Conservation (phyloP, 2,888 invertebrate species). For the Bombyx huttoni region DNA sequence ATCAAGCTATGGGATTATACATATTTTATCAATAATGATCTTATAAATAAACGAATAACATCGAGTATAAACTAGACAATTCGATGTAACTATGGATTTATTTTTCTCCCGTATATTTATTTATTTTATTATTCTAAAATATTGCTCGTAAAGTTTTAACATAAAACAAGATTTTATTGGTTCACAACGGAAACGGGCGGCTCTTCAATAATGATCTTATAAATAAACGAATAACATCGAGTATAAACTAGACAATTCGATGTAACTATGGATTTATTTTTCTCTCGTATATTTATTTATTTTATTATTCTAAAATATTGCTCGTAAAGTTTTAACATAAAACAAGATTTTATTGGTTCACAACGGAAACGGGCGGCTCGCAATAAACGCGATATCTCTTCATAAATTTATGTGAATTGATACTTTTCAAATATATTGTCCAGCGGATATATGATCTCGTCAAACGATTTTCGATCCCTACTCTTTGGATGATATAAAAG, state of each 20-base stretch:
- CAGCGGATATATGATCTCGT: conserved; percentile 11
- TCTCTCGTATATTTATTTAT: conserved; percentile 40
- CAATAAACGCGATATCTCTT: conserved; percentile 49
- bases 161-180: conserved; percentile 57
- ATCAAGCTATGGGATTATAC: too few relatives aligned
- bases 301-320: conserved; percentile 50
- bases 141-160: conserved; percentile 52
- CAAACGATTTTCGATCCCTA: conserved; percentile 10
- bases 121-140: conserved; percentile 50
- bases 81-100: conserved; percentile 31
- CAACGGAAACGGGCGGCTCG: conserved; percentile 34
- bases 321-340: conserved; percentile 55
- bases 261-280: conserved; percentile 30
- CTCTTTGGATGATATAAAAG: neutral
- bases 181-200: conserved; percentile 34
- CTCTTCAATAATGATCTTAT: too few relatives aligned
- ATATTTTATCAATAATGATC: too few relatives aligned
- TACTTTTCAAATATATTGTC: conserved; percentile 33
- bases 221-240: neutral
- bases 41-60: too few relatives aligned
- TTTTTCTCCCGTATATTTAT: conserved; percentile 36
- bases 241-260: conserved; percentile 17
- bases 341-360: conserved; percentile 52
- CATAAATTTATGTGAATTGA: conserved; percentile 50
- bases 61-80: conserved; percentile 11